These are phyloP conservation scores for Chaetorhynchus papuensis DNA, from an alignment of 2,113 vertebrate genomes.

Conservation along the genomic window DNA sequence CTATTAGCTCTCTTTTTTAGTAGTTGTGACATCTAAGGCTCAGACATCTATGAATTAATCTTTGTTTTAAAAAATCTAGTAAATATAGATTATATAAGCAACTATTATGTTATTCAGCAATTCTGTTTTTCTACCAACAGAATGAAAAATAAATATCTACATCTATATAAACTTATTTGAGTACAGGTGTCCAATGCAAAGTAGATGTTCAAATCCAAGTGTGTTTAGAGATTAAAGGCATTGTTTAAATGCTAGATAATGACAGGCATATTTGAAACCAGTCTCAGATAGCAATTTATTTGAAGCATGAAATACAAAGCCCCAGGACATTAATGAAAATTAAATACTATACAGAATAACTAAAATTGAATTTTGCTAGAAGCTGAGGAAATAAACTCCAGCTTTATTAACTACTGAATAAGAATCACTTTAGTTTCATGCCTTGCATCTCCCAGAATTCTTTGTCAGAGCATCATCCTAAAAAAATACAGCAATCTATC, in stretches of 20 bases:
- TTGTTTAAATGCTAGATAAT: neutral
- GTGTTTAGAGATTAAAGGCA: neutral
- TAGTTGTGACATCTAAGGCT: neutral
- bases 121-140: neutral
- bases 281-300: neutral
- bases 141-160: conserved; percentile 7
- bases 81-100: neutral
- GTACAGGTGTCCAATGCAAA: neutral
- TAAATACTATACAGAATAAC: neutral
- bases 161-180: neutral
- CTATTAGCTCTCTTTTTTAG: neutral
- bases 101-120: neutral
- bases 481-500: neutral
- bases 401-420: neutral
- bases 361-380: neutral
- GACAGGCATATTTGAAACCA: neutral
- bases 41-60: neutral
- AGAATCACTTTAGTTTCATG: neutral
- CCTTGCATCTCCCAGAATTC: neutral
- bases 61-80: neutral
- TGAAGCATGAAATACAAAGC: neutral
- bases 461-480: neutral
- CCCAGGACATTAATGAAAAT: neutral
- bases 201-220: neutral
- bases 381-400: neutral